Evolutionary conservation across 2,888 invertebrate genomes (phyloP).

Genomic region (Alloscopus bannaensis): DNA sequence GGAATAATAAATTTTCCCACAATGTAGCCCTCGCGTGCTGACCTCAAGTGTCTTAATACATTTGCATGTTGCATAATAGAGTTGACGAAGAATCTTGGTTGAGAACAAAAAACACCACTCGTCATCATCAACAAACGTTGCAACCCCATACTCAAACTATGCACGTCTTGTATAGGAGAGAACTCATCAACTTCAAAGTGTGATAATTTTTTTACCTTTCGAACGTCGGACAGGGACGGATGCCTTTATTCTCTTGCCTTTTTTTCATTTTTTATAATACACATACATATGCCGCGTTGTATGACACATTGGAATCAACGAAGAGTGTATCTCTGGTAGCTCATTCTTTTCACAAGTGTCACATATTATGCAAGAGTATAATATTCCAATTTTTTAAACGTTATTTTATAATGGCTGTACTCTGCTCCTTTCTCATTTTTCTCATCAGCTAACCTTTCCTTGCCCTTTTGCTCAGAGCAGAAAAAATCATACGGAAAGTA

Average conservation of each 20-base stretch:
- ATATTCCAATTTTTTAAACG: slow-evolving; percentile 41
- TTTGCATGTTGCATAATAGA: slow-evolving; percentile 74
- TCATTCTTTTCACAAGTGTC: neutral
- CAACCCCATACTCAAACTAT: too few relatives aligned
- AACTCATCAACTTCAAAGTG: slow-evolving; percentile 37
- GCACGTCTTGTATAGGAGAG: slow-evolving; percentile 23
- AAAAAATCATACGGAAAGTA: slow-evolving; percentile 7
- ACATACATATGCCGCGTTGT: neutral
- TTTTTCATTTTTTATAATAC: neutral
- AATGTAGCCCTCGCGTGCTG: slow-evolving; percentile 73
- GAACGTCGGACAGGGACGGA: neutral
- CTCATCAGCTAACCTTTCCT: too few relatives aligned
- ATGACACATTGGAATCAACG: too few relatives aligned
- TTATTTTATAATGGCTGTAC: slow-evolving; percentile 30
- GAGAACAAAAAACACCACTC: slow-evolving; percentile 40
- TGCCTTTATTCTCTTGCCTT: neutral
- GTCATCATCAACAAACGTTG: slow-evolving; percentile 37
- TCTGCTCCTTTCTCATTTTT: neutral
- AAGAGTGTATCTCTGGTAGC: neutral
- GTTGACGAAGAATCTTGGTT: slow-evolving; percentile 56
- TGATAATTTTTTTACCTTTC: slow-evolving; percentile 1
- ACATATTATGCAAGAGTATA: slow-evolving; percentile 48
- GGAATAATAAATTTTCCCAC: slow-evolving; percentile 71
- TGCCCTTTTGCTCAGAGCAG: slow-evolving; percentile 10
- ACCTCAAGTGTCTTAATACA: slow-evolving; percentile 73